Conservation (phyloP, 2,113 vertebrate genomes). For the Upupa epops region DNA sequence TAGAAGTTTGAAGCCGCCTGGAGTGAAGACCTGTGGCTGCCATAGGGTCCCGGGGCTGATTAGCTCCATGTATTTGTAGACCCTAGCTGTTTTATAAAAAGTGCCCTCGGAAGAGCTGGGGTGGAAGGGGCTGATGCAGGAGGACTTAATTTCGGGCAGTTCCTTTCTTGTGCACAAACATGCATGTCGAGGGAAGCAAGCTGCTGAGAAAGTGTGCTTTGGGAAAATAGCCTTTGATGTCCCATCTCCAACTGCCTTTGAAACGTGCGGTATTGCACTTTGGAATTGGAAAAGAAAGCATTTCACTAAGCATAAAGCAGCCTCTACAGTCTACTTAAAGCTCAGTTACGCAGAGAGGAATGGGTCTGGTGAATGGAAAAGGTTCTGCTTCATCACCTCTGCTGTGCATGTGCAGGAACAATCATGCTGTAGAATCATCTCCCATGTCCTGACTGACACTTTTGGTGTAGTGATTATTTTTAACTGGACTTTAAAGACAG, state of each 20-base stretch:
- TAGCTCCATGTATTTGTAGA: too few species aligned
- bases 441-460: rapidly evolving
- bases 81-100: rapidly evolving
- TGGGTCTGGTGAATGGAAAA: rapidly evolving
- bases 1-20: background rate
- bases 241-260: background rate
- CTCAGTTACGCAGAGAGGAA: background rate
- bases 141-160: rapidly evolving
- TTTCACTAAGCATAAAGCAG: rapidly evolving
- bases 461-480: background rate
- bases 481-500: background rate
- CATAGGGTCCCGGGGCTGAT: background rate
- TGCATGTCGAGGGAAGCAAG: background rate
- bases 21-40: background rate
- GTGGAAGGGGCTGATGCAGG: too few species aligned
- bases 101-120: background rate
- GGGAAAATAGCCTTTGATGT: background rate
- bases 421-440: rapidly evolving
- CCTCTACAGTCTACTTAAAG: rapidly evolving
- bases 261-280: background rate
- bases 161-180: rapidly evolving
- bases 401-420: rapidly evolving
- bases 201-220: background rate
- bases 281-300: background rate
- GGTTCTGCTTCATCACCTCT: background rate